Percentiles rank a stretch among this genome's conserved stretches.
These are phyloP conservation scores for Nysson spinosus DNA, from an alignment of 2,888 invertebrate species.

Conservation along the genomic window DNA sequence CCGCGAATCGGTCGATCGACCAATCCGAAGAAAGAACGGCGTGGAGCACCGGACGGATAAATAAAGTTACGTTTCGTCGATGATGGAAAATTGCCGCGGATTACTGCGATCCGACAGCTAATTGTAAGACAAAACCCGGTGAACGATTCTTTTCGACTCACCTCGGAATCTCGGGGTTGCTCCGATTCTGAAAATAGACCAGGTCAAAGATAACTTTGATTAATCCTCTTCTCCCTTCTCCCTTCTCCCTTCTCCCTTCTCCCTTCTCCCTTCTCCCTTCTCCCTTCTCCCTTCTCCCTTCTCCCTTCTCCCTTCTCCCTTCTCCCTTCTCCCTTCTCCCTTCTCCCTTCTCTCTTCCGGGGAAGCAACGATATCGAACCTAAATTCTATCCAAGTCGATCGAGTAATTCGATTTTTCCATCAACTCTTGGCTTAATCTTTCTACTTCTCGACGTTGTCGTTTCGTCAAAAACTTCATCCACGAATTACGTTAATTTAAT, in stretches of 20 bases:
- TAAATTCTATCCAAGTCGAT: conserved; percentile 3
- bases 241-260: too few relatives aligned
- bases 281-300: too few relatives aligned
- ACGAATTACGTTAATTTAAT: too few relatives aligned
- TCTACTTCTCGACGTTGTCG: conserved; percentile 23
- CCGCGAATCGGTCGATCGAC: too few relatives aligned
- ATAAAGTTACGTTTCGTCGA: conserved; percentile 33
- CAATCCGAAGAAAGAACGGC: too few relatives aligned
- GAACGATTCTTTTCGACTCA: conserved; percentile 59
- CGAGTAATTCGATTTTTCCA: neutral
- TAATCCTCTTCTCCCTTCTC: conserved; percentile 34
- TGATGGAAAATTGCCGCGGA: conserved; percentile 8
- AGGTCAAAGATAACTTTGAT: conserved; percentile 45
- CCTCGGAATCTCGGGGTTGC: conserved; percentile 63
- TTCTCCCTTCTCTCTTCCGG: too few relatives aligned
- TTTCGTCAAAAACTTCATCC: too few relatives aligned
- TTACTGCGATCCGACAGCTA: too few relatives aligned
- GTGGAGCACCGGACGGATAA: too few relatives aligned
- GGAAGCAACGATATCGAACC: conserved; percentile 38
- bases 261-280: too few relatives aligned
- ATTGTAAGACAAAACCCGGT: conserved; percentile 21
- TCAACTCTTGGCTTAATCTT: conserved; percentile 9
- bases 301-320: too few relatives aligned
- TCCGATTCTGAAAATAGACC: conserved; percentile 60
- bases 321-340: too few relatives aligned